These are phyloP conservation scores for Mechanitis mazaeus DNA, from an alignment of 2,888 invertebrate species.

Conservation along the genomic window DNA sequence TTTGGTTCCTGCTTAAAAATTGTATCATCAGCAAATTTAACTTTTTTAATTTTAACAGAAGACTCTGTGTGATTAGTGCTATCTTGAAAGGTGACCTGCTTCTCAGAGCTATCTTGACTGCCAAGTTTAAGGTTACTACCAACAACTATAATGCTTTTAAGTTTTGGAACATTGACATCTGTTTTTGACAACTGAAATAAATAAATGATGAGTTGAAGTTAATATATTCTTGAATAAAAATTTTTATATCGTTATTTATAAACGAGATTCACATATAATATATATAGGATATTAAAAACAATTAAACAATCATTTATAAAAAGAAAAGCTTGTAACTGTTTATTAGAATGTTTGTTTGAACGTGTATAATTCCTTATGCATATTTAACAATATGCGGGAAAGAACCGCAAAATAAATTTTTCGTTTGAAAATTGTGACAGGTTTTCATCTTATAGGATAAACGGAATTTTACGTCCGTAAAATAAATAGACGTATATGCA, in stretches of 20 bases:
- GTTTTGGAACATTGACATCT: constrained; percentile 47
- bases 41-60: constrained; percentile 53
- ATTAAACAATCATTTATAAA: background rate
- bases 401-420: constrained; percentile 21
- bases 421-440: constrained; percentile 20
- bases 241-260: background rate
- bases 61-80: constrained; percentile 43
- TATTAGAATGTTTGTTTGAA: background rate
- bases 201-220: background rate
- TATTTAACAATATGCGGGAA: constrained; percentile 9
- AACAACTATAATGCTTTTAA: constrained; percentile 62
- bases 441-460: constrained; percentile 15
- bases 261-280: background rate
- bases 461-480: constrained; percentile 15
- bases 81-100: constrained; percentile 61
- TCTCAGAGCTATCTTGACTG: constrained; percentile 65
- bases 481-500: constrained; percentile 3
- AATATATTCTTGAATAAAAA: too few species aligned
- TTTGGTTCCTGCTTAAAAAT: constrained; percentile 54
- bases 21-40: constrained; percentile 66
- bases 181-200: constrained; percentile 51
- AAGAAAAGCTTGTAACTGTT: background rate
- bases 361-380: background rate
- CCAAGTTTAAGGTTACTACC: constrained; percentile 48
- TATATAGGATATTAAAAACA: background rate